Base-by-base conservation (phyloP, 1,140 invertebrate species). In the Magallana angulata region DNA sequence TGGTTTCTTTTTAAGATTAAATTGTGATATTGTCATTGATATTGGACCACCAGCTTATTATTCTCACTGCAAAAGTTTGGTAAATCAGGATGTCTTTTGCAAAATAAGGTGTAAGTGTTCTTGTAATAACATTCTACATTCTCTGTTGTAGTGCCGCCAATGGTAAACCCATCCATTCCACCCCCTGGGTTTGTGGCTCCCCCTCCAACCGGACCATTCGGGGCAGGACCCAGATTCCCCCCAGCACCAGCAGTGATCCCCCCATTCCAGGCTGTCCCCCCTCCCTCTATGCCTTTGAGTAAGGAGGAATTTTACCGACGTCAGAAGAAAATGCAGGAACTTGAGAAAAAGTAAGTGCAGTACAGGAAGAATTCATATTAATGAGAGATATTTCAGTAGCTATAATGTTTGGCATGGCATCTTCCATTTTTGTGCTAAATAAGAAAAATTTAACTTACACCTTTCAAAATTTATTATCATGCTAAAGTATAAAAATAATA, bases 221-320 rank as follows among this genome's bases (percentile, higher is more conserved):
- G 36, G 12, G 16, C 16, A 60, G 83, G 58, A 60, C 14, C 56
- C 2, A 18, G 24, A 14, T 59, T 59, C 7, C 76, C 57, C 11
- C 62, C 68, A 82, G 56, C 56, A 36, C 58, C 84, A 56, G 14
- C 88, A 24, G 30, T 58, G 18, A 64, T 68, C 57, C 16, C n/a
- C 7, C 84, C 84, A 82, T 76, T 56, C 14, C 88, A 80, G 30
- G 80, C 86, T 16, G 59, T 48, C 12, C 58, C 57, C 48, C 76
- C 58, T 64, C 81, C 60, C 24, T 82, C 84, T 58, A 58, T 86
- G n/a, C 87, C 84, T 14, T 56, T 88, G 30, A 56, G 88, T 16
- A 76, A 91, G 30, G 90, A 91, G 36, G 85, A 87, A 18, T 89
- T 91, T 64, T 91, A 90, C 82, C 89, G 76, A 64, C 81, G 86